Base-by-base conservation (phyloP, 1,140 invertebrate genomes). In the Caenorhabditis inopinata region DNA sequence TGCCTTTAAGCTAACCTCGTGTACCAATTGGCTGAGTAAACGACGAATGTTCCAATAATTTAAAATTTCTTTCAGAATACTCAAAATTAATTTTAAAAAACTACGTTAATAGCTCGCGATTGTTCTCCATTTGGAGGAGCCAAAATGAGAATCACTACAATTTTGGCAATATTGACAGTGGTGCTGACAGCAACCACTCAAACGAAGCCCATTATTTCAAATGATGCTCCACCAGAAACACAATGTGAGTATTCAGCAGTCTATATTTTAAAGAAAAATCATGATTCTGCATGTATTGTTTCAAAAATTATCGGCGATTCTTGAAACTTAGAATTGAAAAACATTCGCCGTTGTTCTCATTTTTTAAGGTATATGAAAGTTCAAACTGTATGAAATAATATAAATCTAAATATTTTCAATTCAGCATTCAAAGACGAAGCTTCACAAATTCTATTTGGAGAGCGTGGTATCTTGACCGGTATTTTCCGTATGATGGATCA, bases 401-500 rank as follows among this genome's bases (percentile, higher is more conserved):
- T 47, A 47, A n/a, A n/a, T 5, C 6, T 42, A 42, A 42, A 42
- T 7, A 5, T 42, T 42, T 42, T 5, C 35, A 6, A 18, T 46
- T 46, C 74, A 42, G 74, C 83, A 23, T 21, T 23, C 11, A 80
- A 81, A 62, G 78, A 83, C 27, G 76, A 83, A 35, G 84, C 74
- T n/a, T 32, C 78, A 1, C 46, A 73, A 29, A 81, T 82, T n/a
- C 49, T 87, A 21, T 87, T 87, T 49, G 86, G 86, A 23, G 84
- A 79, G 18, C 79, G 81, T 42, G 86, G 86, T 9, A 42, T 88
- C 5, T 51, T 87, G 2, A 87, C 86, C 2, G 82, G 82, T 46
- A 76, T 88, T 12, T 88, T 87, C 45, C 73, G 88, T 27, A 78
- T 88, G 35, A 85, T 87, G 53, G 86, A 87, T 18, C 83, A 86